Conservation (phyloP, 2,888 invertebrate species). For the Dicyrtomina minuta region DNA sequence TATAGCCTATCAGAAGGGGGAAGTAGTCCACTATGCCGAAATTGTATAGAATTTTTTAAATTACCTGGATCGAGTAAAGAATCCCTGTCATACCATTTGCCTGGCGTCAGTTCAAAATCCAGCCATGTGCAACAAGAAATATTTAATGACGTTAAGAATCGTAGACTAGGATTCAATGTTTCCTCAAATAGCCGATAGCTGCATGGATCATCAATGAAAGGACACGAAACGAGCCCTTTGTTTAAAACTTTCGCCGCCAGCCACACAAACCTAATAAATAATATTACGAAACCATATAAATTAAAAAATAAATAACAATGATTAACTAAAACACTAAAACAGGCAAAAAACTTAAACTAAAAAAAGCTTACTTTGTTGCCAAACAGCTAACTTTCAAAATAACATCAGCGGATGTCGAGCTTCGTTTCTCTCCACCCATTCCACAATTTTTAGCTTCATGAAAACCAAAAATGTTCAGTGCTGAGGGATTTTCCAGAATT, state of each 20-base stretch:
- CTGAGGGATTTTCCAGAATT: constrained; percentile 4
- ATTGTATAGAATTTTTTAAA: too few species aligned
- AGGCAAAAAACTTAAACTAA: not conserved
- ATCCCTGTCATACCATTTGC: constrained; percentile 9
- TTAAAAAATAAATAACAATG: too few species aligned
- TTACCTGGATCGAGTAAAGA: constrained; percentile 7
- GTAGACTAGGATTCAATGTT: constrained; percentile 37
- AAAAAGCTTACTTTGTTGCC: constrained; percentile 36
- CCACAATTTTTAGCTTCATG: not conserved
- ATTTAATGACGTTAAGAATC: constrained; percentile 43
- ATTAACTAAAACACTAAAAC: too few species aligned
- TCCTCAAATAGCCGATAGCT: constrained; percentile 41
- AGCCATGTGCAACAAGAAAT: constrained; percentile 44
- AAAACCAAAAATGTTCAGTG: constrained; percentile 15
- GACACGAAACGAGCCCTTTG: constrained; percentile 24
- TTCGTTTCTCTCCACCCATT: too few species aligned
- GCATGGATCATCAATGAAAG: constrained; percentile 26
- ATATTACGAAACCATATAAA: too few species aligned
- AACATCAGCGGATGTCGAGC: not conserved
- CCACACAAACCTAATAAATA: constrained; percentile 40
- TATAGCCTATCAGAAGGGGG: too few species aligned
- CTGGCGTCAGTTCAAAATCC: constrained; percentile 20
- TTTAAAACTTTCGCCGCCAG: constrained; percentile 32
- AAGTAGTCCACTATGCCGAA: too few species aligned
- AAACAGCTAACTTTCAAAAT: constrained; percentile 40